A percentile compares a stretch with the other conserved stretches of the same genome.
Evolutionary conservation across 2,888 invertebrate genomes (phyloP).

Genomic region (Matsumyia berberina): DNA sequence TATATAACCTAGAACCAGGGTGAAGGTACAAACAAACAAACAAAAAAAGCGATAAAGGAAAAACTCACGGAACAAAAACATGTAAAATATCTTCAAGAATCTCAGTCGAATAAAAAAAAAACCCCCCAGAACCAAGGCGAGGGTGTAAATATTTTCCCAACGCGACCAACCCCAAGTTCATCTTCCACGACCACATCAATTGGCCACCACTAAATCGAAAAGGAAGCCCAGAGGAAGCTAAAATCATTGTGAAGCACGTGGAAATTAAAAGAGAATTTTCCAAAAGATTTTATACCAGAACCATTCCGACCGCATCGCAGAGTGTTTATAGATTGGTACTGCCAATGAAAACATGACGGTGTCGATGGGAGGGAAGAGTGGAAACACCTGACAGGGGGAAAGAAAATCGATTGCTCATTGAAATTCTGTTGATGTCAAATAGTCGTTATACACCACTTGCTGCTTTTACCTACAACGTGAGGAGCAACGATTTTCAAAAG

Average conservation of each 20-base stretch:
- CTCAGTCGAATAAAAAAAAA: constrained; percentile 11
- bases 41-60: constrained; percentile 11
- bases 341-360: constrained; percentile 6
- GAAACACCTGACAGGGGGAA: constrained; percentile 33
- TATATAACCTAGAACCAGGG: constrained; percentile 37
- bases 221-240: constrained; percentile 31
- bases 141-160: constrained; percentile 31
- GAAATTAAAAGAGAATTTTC: constrained; percentile 63
- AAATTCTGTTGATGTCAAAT: constrained; percentile 77
- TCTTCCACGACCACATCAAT: constrained; percentile 40
- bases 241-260: constrained; percentile 61
- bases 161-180: constrained; percentile 40
- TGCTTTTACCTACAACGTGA: constrained; percentile 52
- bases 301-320: constrained; percentile 21
- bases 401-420: constrained; percentile 77
- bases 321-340: constrained; percentile 6
- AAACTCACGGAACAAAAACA: constrained; percentile 28
- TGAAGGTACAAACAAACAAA: constrained; percentile 6
- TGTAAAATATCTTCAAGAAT: constrained; percentile 46
- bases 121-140: constrained; percentile 2
- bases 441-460: constrained; percentile 74
- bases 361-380: not conserved
- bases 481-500: constrained; percentile 49
- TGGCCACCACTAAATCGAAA: constrained; percentile 50
- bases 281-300: constrained; percentile 56